phyloP scores from a whole-genome alignment of 1,140 invertebrate species.

The Papilio polytes region DNA sequence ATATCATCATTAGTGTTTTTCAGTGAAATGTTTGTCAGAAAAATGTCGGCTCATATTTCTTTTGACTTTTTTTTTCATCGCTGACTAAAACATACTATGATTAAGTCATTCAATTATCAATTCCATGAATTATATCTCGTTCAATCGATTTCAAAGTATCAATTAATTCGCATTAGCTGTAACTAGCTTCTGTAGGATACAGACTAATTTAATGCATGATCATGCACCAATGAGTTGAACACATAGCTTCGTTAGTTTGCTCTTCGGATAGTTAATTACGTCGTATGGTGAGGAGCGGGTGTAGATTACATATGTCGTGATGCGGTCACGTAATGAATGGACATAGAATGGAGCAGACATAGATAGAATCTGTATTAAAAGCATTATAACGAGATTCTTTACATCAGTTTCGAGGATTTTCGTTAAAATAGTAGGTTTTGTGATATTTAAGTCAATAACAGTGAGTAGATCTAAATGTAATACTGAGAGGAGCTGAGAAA shows the following conservation, averaged over 20 bases:
- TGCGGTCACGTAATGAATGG: neutral
- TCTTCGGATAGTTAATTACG: conserved; percentile 38
- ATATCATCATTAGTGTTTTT: too few species aligned
- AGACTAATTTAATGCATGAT: conserved; percentile 58
- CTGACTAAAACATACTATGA: too few species aligned
- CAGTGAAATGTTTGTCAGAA: too few species aligned
- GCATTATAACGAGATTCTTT: neutral
- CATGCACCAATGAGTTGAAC: conserved; percentile 51
- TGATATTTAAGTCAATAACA: too few species aligned
- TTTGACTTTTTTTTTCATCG: too few species aligned
- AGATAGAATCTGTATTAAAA: neutral
- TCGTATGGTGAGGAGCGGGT: neutral
- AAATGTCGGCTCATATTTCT: too few species aligned
- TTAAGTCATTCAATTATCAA: neutral
- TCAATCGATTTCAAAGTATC: neutral
- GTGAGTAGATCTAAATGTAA: too few species aligned
- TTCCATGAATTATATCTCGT: neutral
- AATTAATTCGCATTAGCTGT: conserved; percentile 29
- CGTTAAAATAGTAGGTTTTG: too few species aligned
- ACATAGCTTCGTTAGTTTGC: conserved; percentile 54
- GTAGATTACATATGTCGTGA: conserved; percentile 25
- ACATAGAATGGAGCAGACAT: neutral
- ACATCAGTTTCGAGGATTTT: too few species aligned
- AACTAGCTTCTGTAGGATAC: conserved; percentile 31
- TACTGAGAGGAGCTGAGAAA: too few species aligned